These are phyloP conservation scores for Nannoperca australis DNA, from an alignment of 2,797 vertebrate genomes.

Conservation along the genomic window DNA sequence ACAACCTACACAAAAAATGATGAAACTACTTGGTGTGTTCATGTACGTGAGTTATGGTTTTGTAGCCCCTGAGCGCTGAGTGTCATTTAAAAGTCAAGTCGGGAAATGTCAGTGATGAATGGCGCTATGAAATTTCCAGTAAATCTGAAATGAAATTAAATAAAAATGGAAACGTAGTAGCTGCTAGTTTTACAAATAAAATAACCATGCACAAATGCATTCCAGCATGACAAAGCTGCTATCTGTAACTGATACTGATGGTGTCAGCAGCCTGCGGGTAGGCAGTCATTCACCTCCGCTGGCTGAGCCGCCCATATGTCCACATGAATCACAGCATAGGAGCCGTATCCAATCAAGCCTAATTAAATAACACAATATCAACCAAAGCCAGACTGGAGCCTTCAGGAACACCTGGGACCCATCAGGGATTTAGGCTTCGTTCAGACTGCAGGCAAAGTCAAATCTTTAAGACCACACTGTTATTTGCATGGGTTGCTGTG, in stretches of 20 bases:
- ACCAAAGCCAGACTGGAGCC: constrained; percentile 1
- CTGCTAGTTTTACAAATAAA: neutral
- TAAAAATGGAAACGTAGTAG: neutral
- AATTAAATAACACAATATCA: constrained; percentile 14
- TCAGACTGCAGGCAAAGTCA: no score
- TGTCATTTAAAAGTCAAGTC: neutral
- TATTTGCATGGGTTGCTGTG: no score
- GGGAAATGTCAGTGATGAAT: neutral
- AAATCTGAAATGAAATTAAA: neutral
- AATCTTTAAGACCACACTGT: no score
- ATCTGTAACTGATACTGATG: neutral
- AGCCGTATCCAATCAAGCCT: neutral
- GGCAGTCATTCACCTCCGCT: constrained; percentile 15
- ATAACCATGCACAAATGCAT: neutral
- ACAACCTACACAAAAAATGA: constrained; percentile 13
- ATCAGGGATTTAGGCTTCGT: neutral
- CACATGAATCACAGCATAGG: constrained; percentile 20
- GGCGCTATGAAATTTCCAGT: neutral
- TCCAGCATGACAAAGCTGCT: neutral
- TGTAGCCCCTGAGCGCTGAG: no score
- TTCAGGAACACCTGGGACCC: neutral
- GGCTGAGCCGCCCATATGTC: neutral
- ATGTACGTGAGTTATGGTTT: no score
- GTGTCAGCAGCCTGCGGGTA: neutral
- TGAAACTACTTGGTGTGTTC: neutral